Evolutionary conservation across 2,888 invertebrate genomes (phyloP).

Genomic region (Ochropleura leucogaster): DNA sequence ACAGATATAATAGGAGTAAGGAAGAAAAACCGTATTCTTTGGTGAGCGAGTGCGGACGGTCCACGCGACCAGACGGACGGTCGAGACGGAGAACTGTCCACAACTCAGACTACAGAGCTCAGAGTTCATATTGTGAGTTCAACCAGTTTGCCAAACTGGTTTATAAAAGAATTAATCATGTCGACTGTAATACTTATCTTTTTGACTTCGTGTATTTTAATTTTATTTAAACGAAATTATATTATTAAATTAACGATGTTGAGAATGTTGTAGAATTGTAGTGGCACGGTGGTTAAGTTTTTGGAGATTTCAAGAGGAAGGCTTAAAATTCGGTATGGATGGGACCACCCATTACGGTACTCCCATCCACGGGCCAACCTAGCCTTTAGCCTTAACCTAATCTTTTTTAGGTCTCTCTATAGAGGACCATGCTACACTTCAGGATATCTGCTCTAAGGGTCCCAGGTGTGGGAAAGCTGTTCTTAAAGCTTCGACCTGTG

Average conservation of each 20-base stretch:
- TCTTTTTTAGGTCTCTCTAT: too few relatives aligned
- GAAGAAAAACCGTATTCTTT: too few relatives aligned
- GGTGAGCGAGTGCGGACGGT: too few relatives aligned
- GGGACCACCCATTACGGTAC: too few relatives aligned
- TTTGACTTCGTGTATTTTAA: background rate
- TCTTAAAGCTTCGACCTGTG: background rate
- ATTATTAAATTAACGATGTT: slow-evolving; percentile 10
- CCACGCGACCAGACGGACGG: too few relatives aligned
- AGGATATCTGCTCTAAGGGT: background rate
- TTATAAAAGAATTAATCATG: slow-evolving; percentile 40
- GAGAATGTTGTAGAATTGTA: background rate
- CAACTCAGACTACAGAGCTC: background rate
- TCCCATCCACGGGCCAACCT: too few relatives aligned
- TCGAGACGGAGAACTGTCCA: too few relatives aligned
- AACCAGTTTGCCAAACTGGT: slow-evolving; percentile 44
- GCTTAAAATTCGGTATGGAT: too few relatives aligned
- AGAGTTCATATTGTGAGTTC: slow-evolving; percentile 7
- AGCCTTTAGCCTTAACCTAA: too few relatives aligned
- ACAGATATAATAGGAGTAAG: too few relatives aligned
- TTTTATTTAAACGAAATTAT: slow-evolving; percentile 6
- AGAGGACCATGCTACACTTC: background rate
- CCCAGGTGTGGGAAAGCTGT: too few relatives aligned
- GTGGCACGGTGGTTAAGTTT: background rate
- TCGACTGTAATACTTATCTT: background rate
- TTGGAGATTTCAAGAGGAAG: background rate